These are phyloP conservation scores for Muricea muricata DNA, from an alignment of 92 coral and sea anemone genomes.

Conservation along the genomic window DNA sequence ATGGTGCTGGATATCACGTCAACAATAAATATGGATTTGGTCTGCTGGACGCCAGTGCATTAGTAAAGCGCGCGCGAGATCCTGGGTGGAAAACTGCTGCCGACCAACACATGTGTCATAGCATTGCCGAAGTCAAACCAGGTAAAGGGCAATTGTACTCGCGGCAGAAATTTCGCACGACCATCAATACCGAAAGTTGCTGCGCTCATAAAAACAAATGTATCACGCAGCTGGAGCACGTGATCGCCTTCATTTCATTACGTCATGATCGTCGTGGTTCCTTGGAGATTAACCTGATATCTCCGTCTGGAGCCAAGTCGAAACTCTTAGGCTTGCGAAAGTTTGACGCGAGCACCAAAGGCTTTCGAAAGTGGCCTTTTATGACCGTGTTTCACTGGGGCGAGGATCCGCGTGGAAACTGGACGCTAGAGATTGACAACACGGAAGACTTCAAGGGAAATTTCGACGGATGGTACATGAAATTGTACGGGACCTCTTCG, in stretches of 20 bases:
- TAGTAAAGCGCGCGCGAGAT: conserved; percentile 73
- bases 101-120: conserved; percentile 90
- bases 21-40: conserved; percentile 98
- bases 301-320: conserved; percentile 88
- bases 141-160: too few relatives aligned
- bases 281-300: conserved; percentile 76
- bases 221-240: conserved; percentile 89
- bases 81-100: conserved; percentile 81
- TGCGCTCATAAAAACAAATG: too few relatives aligned
- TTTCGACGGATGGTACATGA: conserved; percentile 83
- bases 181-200: conserved; percentile 72
- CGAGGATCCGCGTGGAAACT: conserved; percentile 88
- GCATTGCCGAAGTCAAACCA: too few relatives aligned
- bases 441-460: conserved; percentile 66
- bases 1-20: conserved; percentile 86
- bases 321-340: conserved; percentile 79
- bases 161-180: conserved; percentile 61
- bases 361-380: conserved; percentile 94
- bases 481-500: conserved; percentile 86
- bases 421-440: conserved; percentile 80
- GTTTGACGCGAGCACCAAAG: conserved; percentile 75
- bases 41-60: conserved; percentile 86
- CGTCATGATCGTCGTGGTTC: conserved; percentile 82
- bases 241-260: conserved; percentile 80
- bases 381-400: conserved; percentile 99